Evolutionary conservation across 1,140 invertebrate genomes (phyloP), one percentile per base, ranked within the genome.

Genomic region (Nomia melanderi): DNA sequence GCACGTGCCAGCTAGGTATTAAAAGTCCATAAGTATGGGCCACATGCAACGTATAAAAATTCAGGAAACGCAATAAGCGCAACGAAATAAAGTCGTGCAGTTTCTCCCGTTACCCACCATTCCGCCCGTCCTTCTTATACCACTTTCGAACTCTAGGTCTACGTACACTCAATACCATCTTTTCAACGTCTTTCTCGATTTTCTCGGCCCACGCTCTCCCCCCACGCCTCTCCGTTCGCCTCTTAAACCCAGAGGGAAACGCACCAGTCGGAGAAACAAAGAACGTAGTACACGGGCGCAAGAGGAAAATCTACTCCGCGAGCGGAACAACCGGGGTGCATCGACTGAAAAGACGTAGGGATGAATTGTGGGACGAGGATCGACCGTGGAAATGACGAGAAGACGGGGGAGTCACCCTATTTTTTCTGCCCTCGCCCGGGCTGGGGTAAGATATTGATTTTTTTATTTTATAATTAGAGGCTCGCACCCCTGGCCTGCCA

Each of bases 381-480:
- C 69, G 54, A 20, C 41, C 17, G 64, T 79, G 78, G 64, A 67
- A 67, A 78, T 81, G 79, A 78, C 76, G 69, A 81, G 73, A 77
- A 64, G 62, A 62, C 59, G 82, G 88, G 89, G 84, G 86, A 90
- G 89, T 88, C 89, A 90, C 90, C 90, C 91, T 90, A 89, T 88
- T 92, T 92, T 91, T 91, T 86, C 73, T 87, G 83, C 79, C 77
- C 71, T 78, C 81, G 86, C 63, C 69, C 60, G 56, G 79, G 81
- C 87, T 90, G 86, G 91, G 91, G 90, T 90, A 91, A 90, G 90
- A 91, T 92, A 92, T 92, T 92, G 91, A 92, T 92, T 92, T 92
- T 91, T 92, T 92, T 92, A 92, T 92, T 92, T 92, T 92, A 92
- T 92, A 92, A 92, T 92, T 92, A 92, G 91, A 90, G 91, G 88